Percentiles rank a stretch among this genome's conserved stretches.
Conservation (phyloP, 2,797 vertebrate species). For the Micromesistius poutassou region DNA sequence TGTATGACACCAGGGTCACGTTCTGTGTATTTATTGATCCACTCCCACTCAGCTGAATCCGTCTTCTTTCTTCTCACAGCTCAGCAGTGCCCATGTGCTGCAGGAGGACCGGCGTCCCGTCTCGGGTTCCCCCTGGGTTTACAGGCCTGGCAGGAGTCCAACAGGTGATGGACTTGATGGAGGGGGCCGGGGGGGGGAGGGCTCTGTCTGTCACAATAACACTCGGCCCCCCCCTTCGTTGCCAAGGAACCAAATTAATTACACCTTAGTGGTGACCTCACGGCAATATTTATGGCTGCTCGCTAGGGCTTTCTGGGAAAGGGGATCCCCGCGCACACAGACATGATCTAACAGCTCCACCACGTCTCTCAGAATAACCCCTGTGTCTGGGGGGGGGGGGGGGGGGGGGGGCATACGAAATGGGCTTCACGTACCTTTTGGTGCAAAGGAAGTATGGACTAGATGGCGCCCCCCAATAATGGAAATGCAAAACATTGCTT, state of each 20-base stretch:
- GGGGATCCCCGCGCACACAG: slow-evolving; percentile 40
- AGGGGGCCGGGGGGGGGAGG: slow-evolving; percentile 27
- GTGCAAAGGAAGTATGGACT: not conserved
- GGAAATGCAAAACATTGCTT: not conserved
- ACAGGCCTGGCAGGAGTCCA: slow-evolving; percentile 51
- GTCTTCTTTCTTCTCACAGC: slow-evolving; percentile 29
- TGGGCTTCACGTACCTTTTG: not conserved
- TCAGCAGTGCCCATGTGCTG: slow-evolving; percentile 31
- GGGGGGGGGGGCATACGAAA: not conserved
- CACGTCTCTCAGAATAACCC: not conserved
- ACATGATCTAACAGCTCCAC: slow-evolving; percentile 21
- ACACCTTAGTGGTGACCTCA: slow-evolving; percentile 56
- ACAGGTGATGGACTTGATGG: slow-evolving; percentile 67
- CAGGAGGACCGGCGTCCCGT: slow-evolving; percentile 22
- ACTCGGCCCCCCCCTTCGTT: slow-evolving; percentile 24
- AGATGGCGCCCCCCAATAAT: not conserved
- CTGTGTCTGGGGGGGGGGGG: not conserved
- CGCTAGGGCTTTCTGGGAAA: slow-evolving; percentile 40
- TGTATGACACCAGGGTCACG: not conserved
- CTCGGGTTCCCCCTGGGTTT: slow-evolving; percentile 63
- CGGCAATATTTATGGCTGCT: slow-evolving; percentile 63
- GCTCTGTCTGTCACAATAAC: slow-evolving; percentile 66
- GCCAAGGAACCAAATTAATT: slow-evolving; percentile 65
- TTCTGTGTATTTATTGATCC: not conserved
- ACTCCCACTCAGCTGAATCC: slow-evolving; percentile 10